Evolutionary conservation across 2,888 invertebrate genomes (phyloP).

Genomic region (Ceriagrion tenellum): DNA sequence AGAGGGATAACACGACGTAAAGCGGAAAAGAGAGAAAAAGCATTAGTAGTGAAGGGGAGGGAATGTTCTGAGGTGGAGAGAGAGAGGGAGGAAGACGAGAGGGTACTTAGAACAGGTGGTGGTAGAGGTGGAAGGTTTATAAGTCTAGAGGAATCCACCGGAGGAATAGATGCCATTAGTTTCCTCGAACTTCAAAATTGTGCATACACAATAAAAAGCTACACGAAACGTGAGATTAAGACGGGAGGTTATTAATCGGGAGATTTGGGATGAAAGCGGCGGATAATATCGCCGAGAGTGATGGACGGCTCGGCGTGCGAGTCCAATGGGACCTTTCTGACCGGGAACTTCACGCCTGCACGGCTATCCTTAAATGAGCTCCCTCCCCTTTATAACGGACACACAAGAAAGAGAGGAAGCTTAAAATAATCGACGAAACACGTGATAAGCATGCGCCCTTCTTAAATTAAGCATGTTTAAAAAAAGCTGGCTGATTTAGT

Average conservation of each 20-base stretch:
- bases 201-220: slow-evolving; percentile 25
- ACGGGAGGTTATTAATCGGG: neutral
- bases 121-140: neutral
- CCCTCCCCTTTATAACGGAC: neutral
- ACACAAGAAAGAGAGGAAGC: neutral
- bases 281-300: neutral
- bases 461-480: neutral
- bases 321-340: neutral
- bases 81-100: neutral
- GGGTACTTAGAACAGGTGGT: neutral
- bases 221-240: neutral
- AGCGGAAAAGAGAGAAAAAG: neutral
- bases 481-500: neutral
- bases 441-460: neutral
- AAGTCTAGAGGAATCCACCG: neutral
- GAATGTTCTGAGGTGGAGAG: neutral
- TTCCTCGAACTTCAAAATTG: slow-evolving; percentile 33
- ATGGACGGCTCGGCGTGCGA: neutral
- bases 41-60: neutral
- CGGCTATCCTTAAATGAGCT: neutral
- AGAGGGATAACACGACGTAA: too few relatives aligned
- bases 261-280: neutral
- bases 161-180: slow-evolving; percentile 46
- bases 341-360: neutral
- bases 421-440: neutral